Conservation (phyloP, 2,113 vertebrate genomes). For the Ceyx margarethae region DNA sequence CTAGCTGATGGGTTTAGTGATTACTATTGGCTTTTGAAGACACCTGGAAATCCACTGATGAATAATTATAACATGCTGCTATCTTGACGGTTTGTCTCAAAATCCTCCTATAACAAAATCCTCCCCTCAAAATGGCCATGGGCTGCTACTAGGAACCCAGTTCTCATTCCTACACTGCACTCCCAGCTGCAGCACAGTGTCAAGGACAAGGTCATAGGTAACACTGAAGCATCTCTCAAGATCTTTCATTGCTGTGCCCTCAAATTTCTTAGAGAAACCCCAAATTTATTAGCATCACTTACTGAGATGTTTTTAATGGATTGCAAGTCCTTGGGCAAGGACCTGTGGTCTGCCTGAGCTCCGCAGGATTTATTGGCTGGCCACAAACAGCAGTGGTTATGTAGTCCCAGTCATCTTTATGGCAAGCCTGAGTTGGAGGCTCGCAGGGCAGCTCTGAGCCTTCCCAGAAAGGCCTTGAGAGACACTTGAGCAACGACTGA, state of each 20-base stretch:
- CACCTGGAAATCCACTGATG: constrained; percentile 5
- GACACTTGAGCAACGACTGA: neutral
- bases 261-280: neutral
- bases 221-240: rapidly evolving
- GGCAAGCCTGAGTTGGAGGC: neutral
- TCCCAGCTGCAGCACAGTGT: neutral
- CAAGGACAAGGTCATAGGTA: neutral
- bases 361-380: neutral
- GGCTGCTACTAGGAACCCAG: neutral
- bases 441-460: neutral
- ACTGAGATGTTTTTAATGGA: neutral
- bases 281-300: neutral
- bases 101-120: neutral
- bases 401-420: neutral
- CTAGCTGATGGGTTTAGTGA: neutral
- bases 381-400: neutral
- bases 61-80: neutral
- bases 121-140: neutral
- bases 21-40: constrained; percentile 7
- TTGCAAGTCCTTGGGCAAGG: neutral
- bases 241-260: neutral
- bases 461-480: neutral
- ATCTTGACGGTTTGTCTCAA: neutral
- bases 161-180: neutral
- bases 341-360: neutral